Base-by-base conservation (phyloP, 2,888 invertebrate species). In the Chymomyza procnemis region DNA sequence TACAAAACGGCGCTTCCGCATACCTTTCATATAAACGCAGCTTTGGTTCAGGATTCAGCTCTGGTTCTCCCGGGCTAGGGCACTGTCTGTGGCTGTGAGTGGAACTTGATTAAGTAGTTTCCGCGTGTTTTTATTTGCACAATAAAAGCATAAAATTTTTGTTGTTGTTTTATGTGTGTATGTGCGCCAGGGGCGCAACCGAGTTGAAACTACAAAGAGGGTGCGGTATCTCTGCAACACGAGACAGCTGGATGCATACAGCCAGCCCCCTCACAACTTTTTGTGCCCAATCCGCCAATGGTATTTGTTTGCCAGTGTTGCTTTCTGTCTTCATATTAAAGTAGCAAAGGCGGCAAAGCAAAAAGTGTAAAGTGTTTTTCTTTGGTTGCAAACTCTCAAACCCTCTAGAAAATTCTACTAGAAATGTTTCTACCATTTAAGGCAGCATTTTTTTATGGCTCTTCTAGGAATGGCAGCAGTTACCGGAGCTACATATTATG, bases 91-190 rank as follows among this genome's bases (percentile, higher is more conserved):
- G 67, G 79, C 71, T 67, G 48, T 47, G 63, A 60, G 62, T 61
- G 67, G 48, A 81, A 82, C 88, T 89, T 88, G 88, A 88, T 88
- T 88, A 89, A 88, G 88, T 89, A 88, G 88, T 88, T 88, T 88
- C 77, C 81, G 81, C 77, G 88, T 87, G 81, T 82, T 86, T 88
- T 85, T 85, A 85, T 85, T 83, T 81, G 83, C 79, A 79, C 86
- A 88, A 88, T 88, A 85, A 83, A 85, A 85, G 64, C 83, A 78
- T 78, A 79, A 74, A 74, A 81, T 67, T 69, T 48, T 57, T 16
- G 68, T 59, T 56, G 62, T 59, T 66, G 70, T 60, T 64, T 69
- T 68, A 63, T 26, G 58, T 67, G 34, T 41, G 2, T 41, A 0
- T 34, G 12, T 41, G 34, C 12, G 34, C 3, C 26, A 26, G 26